Evolutionary conservation across 2,113 vertebrate species (phyloP), one percentile per base, ranked within the genome.

Genomic region (Vulpes ferrilata): DNA sequence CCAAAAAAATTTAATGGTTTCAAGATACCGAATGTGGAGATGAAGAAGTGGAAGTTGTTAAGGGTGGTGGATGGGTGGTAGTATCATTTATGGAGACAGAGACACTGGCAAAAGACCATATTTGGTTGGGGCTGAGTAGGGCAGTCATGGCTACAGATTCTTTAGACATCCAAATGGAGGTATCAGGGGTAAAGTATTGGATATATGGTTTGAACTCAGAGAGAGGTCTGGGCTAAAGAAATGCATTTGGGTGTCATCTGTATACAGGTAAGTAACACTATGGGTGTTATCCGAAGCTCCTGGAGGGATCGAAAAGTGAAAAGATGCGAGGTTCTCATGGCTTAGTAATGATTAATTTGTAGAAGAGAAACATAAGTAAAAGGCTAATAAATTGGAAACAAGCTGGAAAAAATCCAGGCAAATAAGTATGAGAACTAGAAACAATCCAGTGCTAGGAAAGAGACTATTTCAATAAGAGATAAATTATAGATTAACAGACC

Each of bases 401-500:
- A 53, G 53, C 27, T 76, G 32, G 80, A 53, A 96, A 87, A 76
- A 76, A 57, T 83, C 30, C 78, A 88, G 8, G 53, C 38, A 74
- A 89, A 32, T 83, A 62, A 51, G 64, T 82, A 76, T 25, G 80
- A 78, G 69, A 83, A 76, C 3, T 69, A 35, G 53, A 84, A 32
- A 93, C 32, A 96, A 62, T 71, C 22, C 10, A 71, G n/a, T 30
- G 13, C 7, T 16, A 12, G n/a, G 43, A 62, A 69, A 69, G 51
- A 93, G 48, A 92, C 23, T 84, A 20, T 55, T 96, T 96, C 10
- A 55, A 71, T 62, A 53, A 95, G 55, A 94, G 65, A 51, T 11
- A 89, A 88, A 20, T 90, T 43, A 10, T 64, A 43, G 43, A 35
- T 83, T 11, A 71, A 35, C 9, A 95, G 55, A 69, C 43, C 13